Evolutionary conservation across 2,113 vertebrate genomes (phyloP).

Genomic region (Poeciliopsis turrubarensis): DNA sequence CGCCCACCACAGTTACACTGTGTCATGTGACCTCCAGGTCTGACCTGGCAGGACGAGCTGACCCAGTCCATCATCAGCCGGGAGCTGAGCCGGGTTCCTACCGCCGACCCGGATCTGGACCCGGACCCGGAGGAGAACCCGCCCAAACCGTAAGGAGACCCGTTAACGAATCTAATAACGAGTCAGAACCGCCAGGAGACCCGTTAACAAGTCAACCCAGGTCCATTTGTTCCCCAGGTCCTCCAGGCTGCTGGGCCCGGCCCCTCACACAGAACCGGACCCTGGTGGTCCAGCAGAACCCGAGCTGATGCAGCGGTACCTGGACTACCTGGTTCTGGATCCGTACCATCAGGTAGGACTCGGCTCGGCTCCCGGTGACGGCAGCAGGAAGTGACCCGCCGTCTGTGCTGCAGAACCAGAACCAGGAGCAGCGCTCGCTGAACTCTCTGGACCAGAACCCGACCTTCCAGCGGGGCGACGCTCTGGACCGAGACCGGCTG

Average conservation of each 20-base stretch:
- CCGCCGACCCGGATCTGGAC: conserved; percentile 61
- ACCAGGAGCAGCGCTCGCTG: conserved; percentile 79
- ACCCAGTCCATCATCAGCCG: conserved; percentile 89
- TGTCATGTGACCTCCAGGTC: conserved; percentile 75
- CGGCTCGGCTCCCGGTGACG: not conserved
- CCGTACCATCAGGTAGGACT: conserved; percentile 83
- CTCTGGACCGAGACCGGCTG: conserved; percentile 82
- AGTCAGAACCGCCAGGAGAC: too few species aligned
- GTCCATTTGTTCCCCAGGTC: conserved; percentile 11
- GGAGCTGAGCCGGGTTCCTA: conserved; percentile 89
- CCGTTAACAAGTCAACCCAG: not conserved
- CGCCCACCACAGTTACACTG: too few species aligned
- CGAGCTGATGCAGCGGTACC: conserved; percentile 81
- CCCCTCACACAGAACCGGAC: conserved; percentile 23
- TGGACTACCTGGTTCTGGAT: conserved; percentile 87
- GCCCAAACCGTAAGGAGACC: conserved; percentile 80
- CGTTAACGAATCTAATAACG: too few species aligned
- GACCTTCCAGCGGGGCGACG: conserved; percentile 51
- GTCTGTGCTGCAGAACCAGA: conserved; percentile 75
- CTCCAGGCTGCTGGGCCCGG: conserved; percentile 15
- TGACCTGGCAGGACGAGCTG: conserved; percentile 92
- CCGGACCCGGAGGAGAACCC: conserved; percentile 49
- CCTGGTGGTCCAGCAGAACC: conserved; percentile 46
- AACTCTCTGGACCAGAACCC: conserved; percentile 72
- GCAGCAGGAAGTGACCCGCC: not conserved